These are phyloP conservation scores for Platorchestia sp. DNA, from an alignment of 1,140 invertebrate species.

Conservation along the genomic window DNA sequence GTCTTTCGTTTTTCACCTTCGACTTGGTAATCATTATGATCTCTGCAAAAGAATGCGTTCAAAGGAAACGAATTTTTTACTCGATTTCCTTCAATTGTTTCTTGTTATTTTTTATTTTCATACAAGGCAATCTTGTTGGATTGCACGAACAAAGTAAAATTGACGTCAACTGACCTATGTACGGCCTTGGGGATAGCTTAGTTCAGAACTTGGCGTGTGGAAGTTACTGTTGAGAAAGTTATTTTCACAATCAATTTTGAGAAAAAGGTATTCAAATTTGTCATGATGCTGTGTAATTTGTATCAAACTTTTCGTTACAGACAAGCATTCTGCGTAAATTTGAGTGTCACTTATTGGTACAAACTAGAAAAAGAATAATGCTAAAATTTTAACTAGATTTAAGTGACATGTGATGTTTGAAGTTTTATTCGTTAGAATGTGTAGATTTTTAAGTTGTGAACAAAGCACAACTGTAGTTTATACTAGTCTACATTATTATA, in stretches of 20 bases:
- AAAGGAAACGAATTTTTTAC: neutral
- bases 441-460: conserved; percentile 10
- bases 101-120: neutral
- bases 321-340: neutral
- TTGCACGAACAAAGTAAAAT: neutral
- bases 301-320: neutral
- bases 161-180: neutral
- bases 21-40: no score
- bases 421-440: conserved; percentile 2
- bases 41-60: no score
- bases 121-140: neutral
- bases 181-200: neutral
- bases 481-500: neutral
- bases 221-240: neutral
- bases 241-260: neutral
- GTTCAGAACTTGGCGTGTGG: neutral
- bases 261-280: neutral
- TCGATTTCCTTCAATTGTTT: neutral
- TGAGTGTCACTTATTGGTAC: neutral
- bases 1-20: no score
- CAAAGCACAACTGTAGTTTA: neutral
- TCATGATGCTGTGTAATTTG: neutral
- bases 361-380: neutral
- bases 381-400: neutral
- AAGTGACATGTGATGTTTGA: neutral